Base-by-base conservation (phyloP, 2,888 invertebrate species). In the Epinotia brunnichana region DNA sequence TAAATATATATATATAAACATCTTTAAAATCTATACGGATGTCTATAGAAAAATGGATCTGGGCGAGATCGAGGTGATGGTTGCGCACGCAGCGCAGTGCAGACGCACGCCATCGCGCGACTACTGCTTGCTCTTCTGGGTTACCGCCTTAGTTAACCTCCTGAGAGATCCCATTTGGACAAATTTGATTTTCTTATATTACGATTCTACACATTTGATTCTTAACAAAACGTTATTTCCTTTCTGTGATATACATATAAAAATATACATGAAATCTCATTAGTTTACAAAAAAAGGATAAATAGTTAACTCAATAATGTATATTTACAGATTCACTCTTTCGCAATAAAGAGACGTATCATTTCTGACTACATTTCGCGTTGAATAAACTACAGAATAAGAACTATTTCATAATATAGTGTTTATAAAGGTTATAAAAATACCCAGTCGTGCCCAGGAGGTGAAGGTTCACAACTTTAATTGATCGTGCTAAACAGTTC, bases 341-440 rank as follows among this genome's bases (percentile, higher is more conserved):
- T 24, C 44, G 53, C 44, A 54, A 54, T 60, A 54, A 67, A 59
- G 53, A 67, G 41, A 54, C 54, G 17, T 19, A 17, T 53, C 2
- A 39, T 57, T 15, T 53, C 64, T 62, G 62, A 29, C 48, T 29
- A 62, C 44, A 53, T 17, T 64, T 57, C 29, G 48, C 59, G 13
- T 51, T 57, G 41, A 51, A 41, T 53, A 66, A 53, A 64, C 60
- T 59, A 63, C 59, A 53, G 41, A 53, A 59, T 44, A 53, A 29
- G 53, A 61, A 53, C 60, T 53, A 57, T 60, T 71, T 54, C 29
- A 54, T 71, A 60, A 9, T 54, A 54, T 60, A 41, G 9, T 57
- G 51, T 70, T 70, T 61, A 66, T 56, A 73, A 73, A 73, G n/a
- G 56, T 68, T 72, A 73, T 57, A 73, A 73, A 73, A 73, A 73